phyloP scores from a whole-genome alignment of 2,888 invertebrate species.

The Drosophila suboccidentalis region DNA sequence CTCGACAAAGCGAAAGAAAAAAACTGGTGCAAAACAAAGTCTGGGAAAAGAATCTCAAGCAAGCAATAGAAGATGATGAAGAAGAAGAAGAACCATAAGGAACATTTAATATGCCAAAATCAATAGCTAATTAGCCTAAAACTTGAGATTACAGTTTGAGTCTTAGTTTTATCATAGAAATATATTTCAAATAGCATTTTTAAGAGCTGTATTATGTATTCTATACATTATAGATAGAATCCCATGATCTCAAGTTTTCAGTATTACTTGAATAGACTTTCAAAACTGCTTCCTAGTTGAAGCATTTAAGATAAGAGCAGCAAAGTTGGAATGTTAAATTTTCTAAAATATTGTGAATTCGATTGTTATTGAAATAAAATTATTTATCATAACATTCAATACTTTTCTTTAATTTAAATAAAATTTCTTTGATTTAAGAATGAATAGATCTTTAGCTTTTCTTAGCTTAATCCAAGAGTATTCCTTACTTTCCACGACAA shows the following conservation, averaged over 20 bases:
- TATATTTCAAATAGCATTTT: background rate
- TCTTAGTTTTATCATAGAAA: background rate
- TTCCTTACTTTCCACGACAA: background rate
- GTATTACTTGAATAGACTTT: no score
- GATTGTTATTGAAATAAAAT: no score
- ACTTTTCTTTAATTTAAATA: no score
- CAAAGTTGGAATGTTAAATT: no score
- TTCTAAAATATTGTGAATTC: no score
- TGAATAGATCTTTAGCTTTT: background rate
- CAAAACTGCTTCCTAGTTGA: no score
- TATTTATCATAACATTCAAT: no score
- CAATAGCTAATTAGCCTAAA: background rate
- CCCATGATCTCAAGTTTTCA: no score
- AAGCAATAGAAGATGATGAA: background rate
- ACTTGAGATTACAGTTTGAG: background rate
- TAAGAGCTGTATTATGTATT: background rate
- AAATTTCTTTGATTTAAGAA: no score
- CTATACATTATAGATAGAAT: no score
- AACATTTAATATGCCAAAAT: background rate
- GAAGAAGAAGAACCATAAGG: background rate
- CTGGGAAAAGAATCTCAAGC: constrained; percentile 10
- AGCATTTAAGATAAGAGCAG: no score
- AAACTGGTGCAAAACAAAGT: constrained; percentile 3
- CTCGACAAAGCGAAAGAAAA: background rate
- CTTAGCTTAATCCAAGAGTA: background rate